phyloP scores from a whole-genome alignment of 2,888 invertebrate species.

The Colostygia pectinataria region DNA sequence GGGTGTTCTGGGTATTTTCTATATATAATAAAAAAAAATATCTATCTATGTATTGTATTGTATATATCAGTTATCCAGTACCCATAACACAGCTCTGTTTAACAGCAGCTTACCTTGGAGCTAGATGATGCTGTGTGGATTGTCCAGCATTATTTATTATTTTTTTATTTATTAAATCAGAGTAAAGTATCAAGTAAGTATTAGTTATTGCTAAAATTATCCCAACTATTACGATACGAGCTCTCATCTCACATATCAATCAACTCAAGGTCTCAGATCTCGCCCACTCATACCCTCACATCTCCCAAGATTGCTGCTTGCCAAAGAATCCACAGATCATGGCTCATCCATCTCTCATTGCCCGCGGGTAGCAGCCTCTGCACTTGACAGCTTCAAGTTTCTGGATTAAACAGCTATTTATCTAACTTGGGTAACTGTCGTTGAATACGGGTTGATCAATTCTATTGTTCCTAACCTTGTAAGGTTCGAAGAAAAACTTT shows the following conservation, averaged over 20 bases:
- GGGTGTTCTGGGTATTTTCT: too few relatives aligned
- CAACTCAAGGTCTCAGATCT: conserved; percentile 9
- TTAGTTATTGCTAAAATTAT: neutral
- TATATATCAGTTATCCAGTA: too few relatives aligned
- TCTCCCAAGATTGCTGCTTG: neutral
- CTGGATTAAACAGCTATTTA: conserved; percentile 7
- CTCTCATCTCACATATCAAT: conserved; percentile 1
- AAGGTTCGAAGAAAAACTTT: too few relatives aligned
- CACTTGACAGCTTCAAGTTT: conserved; percentile 7
- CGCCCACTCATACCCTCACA: neutral
- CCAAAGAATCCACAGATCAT: conserved; percentile 7
- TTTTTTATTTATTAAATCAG: too few relatives aligned
- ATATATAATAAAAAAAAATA: too few relatives aligned
- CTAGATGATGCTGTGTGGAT: too few relatives aligned
- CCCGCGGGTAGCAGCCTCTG: conserved; percentile 5
- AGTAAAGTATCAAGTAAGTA: too few relatives aligned
- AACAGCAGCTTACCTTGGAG: too few relatives aligned
- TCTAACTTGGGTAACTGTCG: conserved; percentile 3
- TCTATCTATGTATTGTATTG: too few relatives aligned
- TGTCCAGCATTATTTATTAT: too few relatives aligned
- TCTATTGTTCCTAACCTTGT: neutral
- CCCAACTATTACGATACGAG: conserved; percentile 9
- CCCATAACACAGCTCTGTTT: too few relatives aligned
- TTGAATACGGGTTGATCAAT: neutral
- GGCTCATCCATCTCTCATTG: conserved; percentile 16